phyloP scores from a whole-genome alignment of 2,113 vertebrate genomes.

The Hassar affinis region DNA sequence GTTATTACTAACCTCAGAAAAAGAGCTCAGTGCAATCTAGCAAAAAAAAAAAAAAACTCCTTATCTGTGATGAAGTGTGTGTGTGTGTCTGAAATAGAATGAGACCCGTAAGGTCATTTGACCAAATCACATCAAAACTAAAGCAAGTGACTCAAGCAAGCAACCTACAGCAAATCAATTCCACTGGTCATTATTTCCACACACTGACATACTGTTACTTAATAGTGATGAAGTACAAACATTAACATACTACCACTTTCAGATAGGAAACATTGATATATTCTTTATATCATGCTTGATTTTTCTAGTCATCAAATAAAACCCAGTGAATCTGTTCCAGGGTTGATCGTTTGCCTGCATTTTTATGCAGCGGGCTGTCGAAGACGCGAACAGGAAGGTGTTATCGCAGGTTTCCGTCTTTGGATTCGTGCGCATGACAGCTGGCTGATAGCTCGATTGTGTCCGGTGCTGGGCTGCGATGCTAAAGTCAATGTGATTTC shows the following conservation, averaged over 20 bases:
- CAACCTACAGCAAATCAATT: constrained; percentile 26
- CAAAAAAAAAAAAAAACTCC: constrained; percentile 52
- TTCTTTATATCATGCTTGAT: background rate
- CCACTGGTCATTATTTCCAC: background rate
- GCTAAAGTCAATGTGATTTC: constrained; percentile 44
- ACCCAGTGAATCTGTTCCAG: background rate
- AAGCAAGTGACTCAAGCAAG: too few relatives aligned
- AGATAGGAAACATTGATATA: background rate
- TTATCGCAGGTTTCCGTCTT: constrained; percentile 33
- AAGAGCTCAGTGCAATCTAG: constrained; percentile 57
- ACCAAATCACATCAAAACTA: constrained; percentile 40
- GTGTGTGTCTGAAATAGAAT: constrained; percentile 25
- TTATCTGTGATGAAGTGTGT: constrained; percentile 54
- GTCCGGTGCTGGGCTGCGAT: constrained; percentile 33
- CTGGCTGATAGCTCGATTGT: constrained; percentile 43
- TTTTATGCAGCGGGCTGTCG: constrained; percentile 23
- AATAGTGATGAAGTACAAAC: background rate
- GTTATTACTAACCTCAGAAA: constrained; percentile 63
- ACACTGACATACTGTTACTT: background rate
- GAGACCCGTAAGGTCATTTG: constrained; percentile 43
- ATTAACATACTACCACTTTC: background rate
- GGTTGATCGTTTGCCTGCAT: background rate
- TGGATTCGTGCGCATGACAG: constrained; percentile 36
- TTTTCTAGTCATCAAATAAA: background rate
- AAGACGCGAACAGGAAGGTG: constrained; percentile 26